phyloP scores from a whole-genome alignment of 2,888 invertebrate genomes.

The Drosophila longiperda region DNA sequence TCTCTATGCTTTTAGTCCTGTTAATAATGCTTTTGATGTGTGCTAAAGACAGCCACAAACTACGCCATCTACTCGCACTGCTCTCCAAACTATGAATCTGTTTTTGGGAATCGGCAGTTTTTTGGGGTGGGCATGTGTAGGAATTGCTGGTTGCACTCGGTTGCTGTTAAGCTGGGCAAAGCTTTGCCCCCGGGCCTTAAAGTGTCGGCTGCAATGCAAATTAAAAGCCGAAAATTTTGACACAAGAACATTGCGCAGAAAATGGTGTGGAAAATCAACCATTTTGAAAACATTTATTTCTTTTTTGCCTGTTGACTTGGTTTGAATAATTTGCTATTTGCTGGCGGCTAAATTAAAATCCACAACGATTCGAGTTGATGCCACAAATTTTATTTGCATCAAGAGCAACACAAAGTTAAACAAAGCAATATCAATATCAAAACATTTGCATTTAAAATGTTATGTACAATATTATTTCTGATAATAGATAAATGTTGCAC shows the following conservation, averaged over 20 bases:
- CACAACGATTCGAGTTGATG: neutral
- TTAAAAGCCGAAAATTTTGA: constrained; percentile 44
- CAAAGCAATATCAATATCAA: neutral
- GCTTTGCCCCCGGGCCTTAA: constrained; percentile 33
- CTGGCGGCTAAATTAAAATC: neutral
- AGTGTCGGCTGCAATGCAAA: constrained; percentile 39
- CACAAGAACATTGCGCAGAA: constrained; percentile 45
- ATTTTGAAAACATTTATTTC: constrained; percentile 19
- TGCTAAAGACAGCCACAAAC: constrained; percentile 78
- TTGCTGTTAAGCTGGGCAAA: constrained; percentile 23
- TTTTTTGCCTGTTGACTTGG: constrained; percentile 14
- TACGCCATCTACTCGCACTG: constrained; percentile 44
- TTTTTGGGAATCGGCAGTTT: neutral
- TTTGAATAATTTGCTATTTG: constrained; percentile 5
- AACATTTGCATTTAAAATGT: neutral
- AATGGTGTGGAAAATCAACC: constrained; percentile 45
- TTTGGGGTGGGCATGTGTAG: neutral
- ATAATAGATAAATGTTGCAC: neutral
- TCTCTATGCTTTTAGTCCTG: constrained; percentile 65
- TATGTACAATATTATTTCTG: neutral
- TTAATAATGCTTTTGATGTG: constrained; percentile 80
- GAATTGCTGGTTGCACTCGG: constrained; percentile 15
- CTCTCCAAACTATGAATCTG: constrained; percentile 8
- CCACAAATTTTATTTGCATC: neutral
- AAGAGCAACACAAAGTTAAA: neutral